Percentiles rank a stretch among this genome's conserved stretches.
phyloP scores from a whole-genome alignment of 2,888 invertebrate genomes.

The Rhorus exstirpatorius region DNA sequence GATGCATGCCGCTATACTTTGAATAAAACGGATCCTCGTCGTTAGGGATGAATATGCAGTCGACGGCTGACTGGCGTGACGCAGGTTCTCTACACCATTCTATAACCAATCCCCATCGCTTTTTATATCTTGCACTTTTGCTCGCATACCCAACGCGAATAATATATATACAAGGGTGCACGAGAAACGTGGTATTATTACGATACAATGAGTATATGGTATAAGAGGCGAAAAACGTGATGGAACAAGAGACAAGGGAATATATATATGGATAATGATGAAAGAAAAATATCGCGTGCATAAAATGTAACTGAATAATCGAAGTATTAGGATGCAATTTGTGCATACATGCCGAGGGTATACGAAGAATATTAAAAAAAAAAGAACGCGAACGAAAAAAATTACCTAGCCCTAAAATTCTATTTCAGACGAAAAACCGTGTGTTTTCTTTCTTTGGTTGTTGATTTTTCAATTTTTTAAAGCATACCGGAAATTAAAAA shows the following conservation, averaged over 20 bases:
- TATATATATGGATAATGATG: slow-evolving; percentile 6
- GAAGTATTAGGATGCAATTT: slow-evolving; percentile 53
- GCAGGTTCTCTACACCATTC: slow-evolving; percentile 43
- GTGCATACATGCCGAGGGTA: slow-evolving; percentile 35
- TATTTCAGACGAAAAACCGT: too few relatives aligned
- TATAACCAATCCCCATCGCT: slow-evolving; percentile 49
- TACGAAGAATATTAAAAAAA: neutral
- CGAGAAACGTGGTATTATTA: slow-evolving; percentile 57
- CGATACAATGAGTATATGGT: slow-evolving; percentile 51
- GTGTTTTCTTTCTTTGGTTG: too few relatives aligned
- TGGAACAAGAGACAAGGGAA: slow-evolving; percentile 39
- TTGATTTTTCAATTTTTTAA: too few relatives aligned
- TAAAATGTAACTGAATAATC: slow-evolving; percentile 51
- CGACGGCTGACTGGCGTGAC: slow-evolving; percentile 69
- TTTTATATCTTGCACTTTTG: slow-evolving; percentile 61
- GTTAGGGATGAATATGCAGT: slow-evolving; percentile 73
- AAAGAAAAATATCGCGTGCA: slow-evolving; percentile 55
- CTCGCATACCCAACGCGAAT: slow-evolving; percentile 30
- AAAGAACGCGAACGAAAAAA: slow-evolving; percentile 5
- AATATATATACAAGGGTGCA: slow-evolving; percentile 58
- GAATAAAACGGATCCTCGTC: slow-evolving; percentile 66
- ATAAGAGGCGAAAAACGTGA: slow-evolving; percentile 44
- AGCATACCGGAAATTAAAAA: too few relatives aligned
- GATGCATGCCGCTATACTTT: slow-evolving; percentile 65
- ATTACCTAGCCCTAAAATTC: too few relatives aligned